Percentiles rank a stretch among this genome's conserved stretches.
Conservation (phyloP, 2,797 vertebrate species). For the Aotus griseimembra region DNA sequence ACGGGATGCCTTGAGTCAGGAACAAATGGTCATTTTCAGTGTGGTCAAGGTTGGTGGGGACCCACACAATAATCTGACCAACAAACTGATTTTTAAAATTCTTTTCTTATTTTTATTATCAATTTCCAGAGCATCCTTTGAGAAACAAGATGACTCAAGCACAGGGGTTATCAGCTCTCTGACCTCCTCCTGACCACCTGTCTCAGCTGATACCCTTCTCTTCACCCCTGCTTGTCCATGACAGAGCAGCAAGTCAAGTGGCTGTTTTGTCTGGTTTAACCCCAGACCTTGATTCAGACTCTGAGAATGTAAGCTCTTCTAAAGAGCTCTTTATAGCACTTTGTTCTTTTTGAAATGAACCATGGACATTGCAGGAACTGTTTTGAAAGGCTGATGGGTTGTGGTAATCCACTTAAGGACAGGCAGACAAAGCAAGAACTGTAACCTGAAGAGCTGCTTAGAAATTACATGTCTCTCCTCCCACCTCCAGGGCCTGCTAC, state of each 20-base stretch:
- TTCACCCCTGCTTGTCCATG: not conserved
- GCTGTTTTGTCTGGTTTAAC: not conserved
- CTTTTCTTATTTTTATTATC: not conserved
- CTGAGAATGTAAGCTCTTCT: not conserved
- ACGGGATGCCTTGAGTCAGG: not conserved
- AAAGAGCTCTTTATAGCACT: not conserved
- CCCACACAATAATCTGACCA: not conserved
- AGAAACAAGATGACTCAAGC: not conserved
- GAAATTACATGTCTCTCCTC: not conserved
- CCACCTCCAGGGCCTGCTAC: not conserved
- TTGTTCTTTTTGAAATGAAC: not conserved
- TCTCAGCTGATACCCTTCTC: not conserved
- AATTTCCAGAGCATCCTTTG: not conserved
- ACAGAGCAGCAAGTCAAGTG: not conserved
- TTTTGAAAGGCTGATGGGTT: not conserved
- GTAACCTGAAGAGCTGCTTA: not conserved
- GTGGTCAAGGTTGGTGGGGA: too few relatives aligned
- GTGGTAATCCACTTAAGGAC: not conserved
- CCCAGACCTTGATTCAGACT: not conserved
- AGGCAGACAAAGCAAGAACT: not conserved
- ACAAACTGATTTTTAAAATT: not conserved
- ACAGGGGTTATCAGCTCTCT: not conserved
- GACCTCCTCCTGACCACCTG: not conserved
- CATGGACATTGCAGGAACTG: not conserved
- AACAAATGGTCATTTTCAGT: not conserved